These are phyloP conservation scores for Pseudolycoriella hygida DNA, from an alignment of 2,888 invertebrate genomes.

Conservation along the genomic window DNA sequence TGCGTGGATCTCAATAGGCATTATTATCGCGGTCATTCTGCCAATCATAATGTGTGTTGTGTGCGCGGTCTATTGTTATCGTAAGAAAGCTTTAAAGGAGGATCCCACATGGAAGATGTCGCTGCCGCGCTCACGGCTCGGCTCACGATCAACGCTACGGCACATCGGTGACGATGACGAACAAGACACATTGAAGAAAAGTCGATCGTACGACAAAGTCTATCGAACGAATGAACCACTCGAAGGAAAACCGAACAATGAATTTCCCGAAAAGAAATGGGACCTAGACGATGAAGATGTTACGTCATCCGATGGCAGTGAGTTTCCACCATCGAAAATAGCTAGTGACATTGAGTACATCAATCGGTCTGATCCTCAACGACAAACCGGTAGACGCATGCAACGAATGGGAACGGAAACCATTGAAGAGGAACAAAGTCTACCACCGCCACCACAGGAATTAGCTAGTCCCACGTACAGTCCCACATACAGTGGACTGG, in stretches of 20 bases:
- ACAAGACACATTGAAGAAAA: conserved; percentile 40
- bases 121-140: conserved; percentile 39
- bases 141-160: conserved; percentile 37
- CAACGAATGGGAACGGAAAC: conserved; percentile 22
- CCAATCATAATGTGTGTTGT: conserved; percentile 41
- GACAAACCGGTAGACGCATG: conserved; percentile 37
- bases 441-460: conserved; percentile 20
- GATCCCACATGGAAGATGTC: conserved; percentile 39
- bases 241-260: conserved; percentile 46
- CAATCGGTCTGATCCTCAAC: conserved; percentile 8
- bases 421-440: conserved; percentile 15
- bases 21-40: conserved; percentile 53
- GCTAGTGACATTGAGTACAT: conserved; percentile 44
- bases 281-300: conserved; percentile 52
- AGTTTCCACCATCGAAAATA: conserved; percentile 38
- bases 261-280: conserved; percentile 67
- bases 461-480: conserved; percentile 20
- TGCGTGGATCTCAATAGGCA: conserved; percentile 54
- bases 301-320: conserved; percentile 38
- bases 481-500: conserved; percentile 27
- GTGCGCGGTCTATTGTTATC: conserved; percentile 44
- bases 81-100: conserved; percentile 39
- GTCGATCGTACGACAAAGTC: conserved; percentile 58
- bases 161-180: conserved; percentile 34
- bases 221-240: conserved; percentile 76